Conservation (phyloP, 2,113 vertebrate genomes). For the Pelodiscus sinensis region DNA sequence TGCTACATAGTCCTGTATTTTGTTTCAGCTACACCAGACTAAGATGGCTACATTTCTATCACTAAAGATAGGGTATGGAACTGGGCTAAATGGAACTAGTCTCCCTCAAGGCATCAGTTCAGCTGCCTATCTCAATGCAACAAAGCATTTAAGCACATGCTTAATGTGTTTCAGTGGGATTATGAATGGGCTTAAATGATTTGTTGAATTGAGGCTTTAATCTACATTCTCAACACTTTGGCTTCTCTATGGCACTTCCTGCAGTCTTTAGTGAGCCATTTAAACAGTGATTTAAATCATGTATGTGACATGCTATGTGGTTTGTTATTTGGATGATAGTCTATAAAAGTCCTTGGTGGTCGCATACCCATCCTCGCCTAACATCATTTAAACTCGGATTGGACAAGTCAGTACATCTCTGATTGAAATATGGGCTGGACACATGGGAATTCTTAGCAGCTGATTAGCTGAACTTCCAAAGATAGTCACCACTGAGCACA, state of each 20-base stretch:
- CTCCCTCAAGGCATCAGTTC: constrained; percentile 5
- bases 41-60: too few relatives aligned
- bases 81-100: constrained; percentile 46
- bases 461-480: background rate
- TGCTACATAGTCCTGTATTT: too few relatives aligned
- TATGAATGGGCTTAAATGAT: constrained; percentile 14
- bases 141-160: background rate
- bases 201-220: background rate
- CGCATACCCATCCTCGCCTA: background rate
- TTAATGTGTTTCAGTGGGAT: constrained; percentile 13
- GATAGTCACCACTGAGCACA: background rate
- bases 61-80: constrained; percentile 49
- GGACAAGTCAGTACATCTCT: background rate
- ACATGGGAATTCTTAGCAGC: background rate
- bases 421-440: background rate
- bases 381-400: background rate
- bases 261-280: constrained; percentile 41
- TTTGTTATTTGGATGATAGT: background rate
- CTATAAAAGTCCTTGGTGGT: background rate
- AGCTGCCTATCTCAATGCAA: background rate
- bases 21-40: too few relatives aligned
- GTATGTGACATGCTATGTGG: background rate
- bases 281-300: background rate
- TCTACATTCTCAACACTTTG: background rate
- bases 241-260: background rate